Evolutionary conservation across 2,888 invertebrate genomes (phyloP).

Genomic region (Catotricha subobsoleta): DNA sequence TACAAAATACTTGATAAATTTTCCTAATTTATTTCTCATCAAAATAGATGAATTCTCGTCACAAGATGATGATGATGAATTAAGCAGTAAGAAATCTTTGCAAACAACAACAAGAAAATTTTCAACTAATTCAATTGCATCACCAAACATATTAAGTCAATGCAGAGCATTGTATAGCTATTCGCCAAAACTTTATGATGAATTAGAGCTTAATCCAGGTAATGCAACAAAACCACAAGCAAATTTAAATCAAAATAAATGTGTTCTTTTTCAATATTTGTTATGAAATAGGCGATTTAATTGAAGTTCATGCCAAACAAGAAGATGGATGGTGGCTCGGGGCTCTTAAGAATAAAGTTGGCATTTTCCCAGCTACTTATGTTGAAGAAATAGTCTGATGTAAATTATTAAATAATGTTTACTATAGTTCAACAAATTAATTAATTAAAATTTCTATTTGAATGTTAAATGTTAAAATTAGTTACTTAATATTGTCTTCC

Average conservation of each 20-base stretch:
- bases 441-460: too few relatives aligned
- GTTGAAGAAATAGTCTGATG: constrained; percentile 51
- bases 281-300: constrained; percentile 49
- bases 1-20: too few relatives aligned
- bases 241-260: neutral
- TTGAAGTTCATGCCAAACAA: constrained; percentile 76
- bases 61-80: constrained; percentile 45
- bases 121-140: constrained; percentile 15
- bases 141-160: constrained; percentile 36
- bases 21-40: constrained; percentile 16
- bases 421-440: too few relatives aligned
- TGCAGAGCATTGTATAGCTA: constrained; percentile 80
- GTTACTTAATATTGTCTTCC: too few relatives aligned
- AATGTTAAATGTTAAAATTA: too few relatives aligned
- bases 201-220: constrained; percentile 57
- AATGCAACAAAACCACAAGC: constrained; percentile 10
- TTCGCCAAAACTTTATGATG: constrained; percentile 71
- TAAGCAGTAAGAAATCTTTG: constrained; percentile 20
- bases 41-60: constrained; percentile 60
- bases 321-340: constrained; percentile 94
- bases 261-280: neutral
- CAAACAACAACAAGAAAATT: neutral
- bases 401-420: too few relatives aligned
- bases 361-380: constrained; percentile 88
- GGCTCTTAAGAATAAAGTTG: constrained; percentile 64